phyloP scores from a whole-genome alignment of 2,113 vertebrate genomes.

The Andinoacara biseriatus region DNA sequence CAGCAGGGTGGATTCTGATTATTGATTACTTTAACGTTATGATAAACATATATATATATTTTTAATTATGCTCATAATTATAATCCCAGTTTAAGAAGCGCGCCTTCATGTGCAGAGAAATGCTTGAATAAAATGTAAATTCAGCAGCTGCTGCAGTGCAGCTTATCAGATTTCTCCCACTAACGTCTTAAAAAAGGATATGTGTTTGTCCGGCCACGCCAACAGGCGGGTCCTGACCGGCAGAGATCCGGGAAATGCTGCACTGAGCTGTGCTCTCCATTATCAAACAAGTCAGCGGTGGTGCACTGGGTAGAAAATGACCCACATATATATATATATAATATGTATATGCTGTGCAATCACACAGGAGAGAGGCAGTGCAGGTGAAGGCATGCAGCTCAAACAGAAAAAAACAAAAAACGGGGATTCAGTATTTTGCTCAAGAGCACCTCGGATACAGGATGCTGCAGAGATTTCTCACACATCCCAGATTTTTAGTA shows the following conservation, averaged over 20 bases:
- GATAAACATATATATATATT: neutral
- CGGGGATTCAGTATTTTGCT: neutral
- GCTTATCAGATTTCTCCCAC: neutral
- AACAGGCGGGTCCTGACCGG: slow-evolving; percentile 16
- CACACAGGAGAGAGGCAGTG: neutral
- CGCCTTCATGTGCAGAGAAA: neutral
- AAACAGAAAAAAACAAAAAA: neutral
- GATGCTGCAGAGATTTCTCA: neutral
- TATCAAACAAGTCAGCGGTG: slow-evolving; percentile 42
- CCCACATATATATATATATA: neutral
- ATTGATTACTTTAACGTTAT: slow-evolving; percentile 1
- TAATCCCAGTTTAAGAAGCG: rapidly evolving
- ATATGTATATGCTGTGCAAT: neutral
- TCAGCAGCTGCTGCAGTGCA: slow-evolving; percentile 32
- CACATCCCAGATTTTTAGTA: neutral
- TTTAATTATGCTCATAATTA: neutral
- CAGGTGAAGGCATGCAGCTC: neutral
- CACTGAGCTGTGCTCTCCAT: slow-evolving; percentile 56
- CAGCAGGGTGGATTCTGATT: neutral
- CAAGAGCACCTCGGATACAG: neutral
- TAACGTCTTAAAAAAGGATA: neutral
- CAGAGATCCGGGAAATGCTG: slow-evolving; percentile 41
- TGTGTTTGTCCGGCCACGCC: slow-evolving; percentile 27
- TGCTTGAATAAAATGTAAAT: neutral
- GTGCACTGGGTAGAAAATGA: slow-evolving; percentile 25